These are phyloP conservation scores for Setophaga coronata DNA, from an alignment of 2,113 vertebrate species.

Conservation along the genomic window DNA sequence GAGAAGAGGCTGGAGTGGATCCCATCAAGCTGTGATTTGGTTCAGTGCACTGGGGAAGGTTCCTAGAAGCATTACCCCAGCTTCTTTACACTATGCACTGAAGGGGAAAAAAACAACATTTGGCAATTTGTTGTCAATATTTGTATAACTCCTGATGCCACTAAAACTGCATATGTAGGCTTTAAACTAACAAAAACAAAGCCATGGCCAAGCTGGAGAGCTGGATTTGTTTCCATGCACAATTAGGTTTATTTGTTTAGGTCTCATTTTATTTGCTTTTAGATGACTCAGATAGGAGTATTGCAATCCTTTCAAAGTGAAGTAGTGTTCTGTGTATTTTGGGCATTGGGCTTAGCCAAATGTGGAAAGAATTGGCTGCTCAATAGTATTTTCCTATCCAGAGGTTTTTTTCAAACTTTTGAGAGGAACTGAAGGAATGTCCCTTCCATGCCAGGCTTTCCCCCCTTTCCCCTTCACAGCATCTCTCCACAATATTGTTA, in stretches of 20 bases:
- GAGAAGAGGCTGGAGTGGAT: slow-evolving; percentile 38
- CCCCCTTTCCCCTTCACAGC: slow-evolving; percentile 1
- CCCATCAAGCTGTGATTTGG: slow-evolving; percentile 38
- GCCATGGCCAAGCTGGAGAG: slow-evolving; percentile 69
- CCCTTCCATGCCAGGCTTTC: slow-evolving; percentile 47
- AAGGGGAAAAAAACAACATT: slow-evolving; percentile 52
- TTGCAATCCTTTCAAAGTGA: slow-evolving; percentile 75
- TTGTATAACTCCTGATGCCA: slow-evolving; percentile 71
- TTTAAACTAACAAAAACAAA: slow-evolving; percentile 76
- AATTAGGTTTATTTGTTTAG: slow-evolving; percentile 83
- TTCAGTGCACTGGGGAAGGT: slow-evolving; percentile 39
- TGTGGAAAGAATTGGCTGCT: slow-evolving; percentile 75
- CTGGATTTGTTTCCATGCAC: slow-evolving; percentile 72
- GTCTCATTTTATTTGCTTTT: slow-evolving; percentile 81
- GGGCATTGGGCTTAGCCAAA: slow-evolving; percentile 66
- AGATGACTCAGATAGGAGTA: slow-evolving; percentile 80
- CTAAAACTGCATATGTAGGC: slow-evolving; percentile 71
- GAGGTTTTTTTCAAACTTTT: slow-evolving; percentile 71
- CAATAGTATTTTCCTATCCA: slow-evolving; percentile 73
- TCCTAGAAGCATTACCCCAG: slow-evolving; percentile 53
- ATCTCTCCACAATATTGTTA: slow-evolving; percentile 47
- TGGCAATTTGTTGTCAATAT: slow-evolving; percentile 77
- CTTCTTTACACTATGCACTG: slow-evolving; percentile 23
- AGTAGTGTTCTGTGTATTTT: slow-evolving; percentile 76
- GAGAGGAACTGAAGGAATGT: slow-evolving; percentile 75